These are phyloP conservation scores for Sebastes goodei DNA, from an alignment of 2,797 vertebrate genomes.

Conservation along the genomic window DNA sequence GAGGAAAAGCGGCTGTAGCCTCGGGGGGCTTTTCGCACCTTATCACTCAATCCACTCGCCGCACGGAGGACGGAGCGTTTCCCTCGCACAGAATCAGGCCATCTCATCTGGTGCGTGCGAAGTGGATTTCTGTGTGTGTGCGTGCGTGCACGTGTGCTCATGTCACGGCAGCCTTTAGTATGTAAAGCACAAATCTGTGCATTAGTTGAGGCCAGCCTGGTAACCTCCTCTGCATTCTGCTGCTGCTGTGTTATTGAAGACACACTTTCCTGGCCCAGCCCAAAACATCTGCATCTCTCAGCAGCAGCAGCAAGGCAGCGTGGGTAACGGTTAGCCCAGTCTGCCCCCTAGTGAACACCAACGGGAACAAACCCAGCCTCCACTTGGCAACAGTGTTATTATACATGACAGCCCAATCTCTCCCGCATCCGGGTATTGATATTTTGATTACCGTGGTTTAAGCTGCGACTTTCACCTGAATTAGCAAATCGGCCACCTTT, in stretches of 20 bases:
- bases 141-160: neutral
- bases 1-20: slow-evolving; percentile 33
- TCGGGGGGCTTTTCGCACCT: slow-evolving; percentile 49
- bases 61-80: slow-evolving; percentile 26
- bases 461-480: slow-evolving; percentile 33
- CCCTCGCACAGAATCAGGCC: slow-evolving; percentile 37
- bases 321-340: slow-evolving; percentile 39
- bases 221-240: slow-evolving; percentile 58
- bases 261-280: slow-evolving; percentile 38
- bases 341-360: slow-evolving; percentile 74
- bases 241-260: slow-evolving; percentile 34
- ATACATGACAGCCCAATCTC: slow-evolving; percentile 53
- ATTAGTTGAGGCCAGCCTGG: slow-evolving; percentile 14
- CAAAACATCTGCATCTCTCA: slow-evolving; percentile 53
- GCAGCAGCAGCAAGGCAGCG: slow-evolving; percentile 37
- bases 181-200: slow-evolving; percentile 40
- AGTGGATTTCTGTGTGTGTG: neutral
- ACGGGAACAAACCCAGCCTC: slow-evolving; percentile 26
- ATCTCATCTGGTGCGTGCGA: slow-evolving; percentile 33
- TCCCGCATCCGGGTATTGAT: slow-evolving; percentile 50
- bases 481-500: slow-evolving; percentile 16
- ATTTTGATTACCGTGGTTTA: slow-evolving; percentile 47
- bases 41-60: slow-evolving; percentile 56
- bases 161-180: neutral
- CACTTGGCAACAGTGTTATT: slow-evolving; percentile 10